Base-by-base conservation (phyloP, 2,113 vertebrate genomes). In the Calidris pygmaea region DNA sequence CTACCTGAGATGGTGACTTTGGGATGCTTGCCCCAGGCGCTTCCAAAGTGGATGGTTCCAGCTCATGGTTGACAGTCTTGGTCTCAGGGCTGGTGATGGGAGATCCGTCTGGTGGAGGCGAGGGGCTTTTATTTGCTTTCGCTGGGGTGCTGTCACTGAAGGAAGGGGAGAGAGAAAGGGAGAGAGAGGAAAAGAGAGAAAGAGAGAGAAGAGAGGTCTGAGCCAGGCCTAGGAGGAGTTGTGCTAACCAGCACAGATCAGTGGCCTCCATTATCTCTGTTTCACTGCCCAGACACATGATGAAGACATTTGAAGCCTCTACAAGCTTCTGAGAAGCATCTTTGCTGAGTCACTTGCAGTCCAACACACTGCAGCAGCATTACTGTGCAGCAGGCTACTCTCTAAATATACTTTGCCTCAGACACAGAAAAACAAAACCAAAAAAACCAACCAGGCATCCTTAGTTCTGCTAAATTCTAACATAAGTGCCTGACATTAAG, bases 1-100 rank as follows among this genome's bases (percentile, higher is more conserved):
- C 96, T 98, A 99, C 99, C 99, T 99, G 99, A 96, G 99, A 99
- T 0, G 99, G 99, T 91, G 99, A 99, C 97, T 99, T 99, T 81
- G 99, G 99, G 95, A 99, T 98, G 84, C 98, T 95, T 67, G 98
- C 98, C 96, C 98, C 98, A 27, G 99, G 98, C 7, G 98, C 39
- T 85, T 98, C 98, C 75, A 95, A 86, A 27, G 97, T 63, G 94
- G 98, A 96, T 7, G 98, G 96, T 47, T 98, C 98, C 22, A 96
- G 96, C 58, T 98, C 99, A 34, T 99, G 99, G 98, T 99, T 99
- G 93, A 98, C 97, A 86, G 97, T 98, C 97, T 98, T 98, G 90
- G 93, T 97, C 96, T 98, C 98, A 3, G 98, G 97, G 85, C 97
- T 98, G 81, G 97, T 97, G 6, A 98, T 97, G 12, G 98, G 98